phyloP scores from a whole-genome alignment of 37 sponge, comb jelly and placozoan species.

The Chondrosia reniformis region DNA sequence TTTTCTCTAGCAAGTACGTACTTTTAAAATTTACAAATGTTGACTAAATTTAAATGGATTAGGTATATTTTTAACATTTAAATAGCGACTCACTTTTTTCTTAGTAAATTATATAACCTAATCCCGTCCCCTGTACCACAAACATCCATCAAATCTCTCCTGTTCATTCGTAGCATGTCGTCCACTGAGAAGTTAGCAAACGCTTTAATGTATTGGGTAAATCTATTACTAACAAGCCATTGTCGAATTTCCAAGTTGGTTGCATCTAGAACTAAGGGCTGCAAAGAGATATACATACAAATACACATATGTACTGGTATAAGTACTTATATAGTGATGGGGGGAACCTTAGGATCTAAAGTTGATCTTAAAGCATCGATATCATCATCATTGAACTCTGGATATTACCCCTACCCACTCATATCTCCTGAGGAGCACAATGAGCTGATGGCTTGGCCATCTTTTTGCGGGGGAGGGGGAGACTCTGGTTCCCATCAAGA shows the following conservation, averaged over 20 bases:
- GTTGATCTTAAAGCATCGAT: too few relatives aligned
- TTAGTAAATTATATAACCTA: conserved; percentile 46
- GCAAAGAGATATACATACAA: conserved; percentile 2
- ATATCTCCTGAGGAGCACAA: too few relatives aligned
- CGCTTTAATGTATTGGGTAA: conserved; percentile 28
- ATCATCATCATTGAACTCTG: too few relatives aligned
- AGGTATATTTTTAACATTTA: too few relatives aligned
- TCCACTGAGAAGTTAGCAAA: conserved; percentile 58
- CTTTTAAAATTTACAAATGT: too few relatives aligned
- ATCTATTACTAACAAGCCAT: conserved; percentile 50
- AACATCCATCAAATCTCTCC: conserved; percentile 56
- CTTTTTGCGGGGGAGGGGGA: too few relatives aligned
- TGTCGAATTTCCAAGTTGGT: conserved; percentile 27
- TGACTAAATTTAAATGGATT: too few relatives aligned
- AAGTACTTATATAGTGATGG: not conserved
- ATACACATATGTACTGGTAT: not conserved
- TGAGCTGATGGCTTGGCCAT: too few relatives aligned
- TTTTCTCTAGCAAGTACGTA: too few relatives aligned
- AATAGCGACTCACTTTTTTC: conserved; percentile 9
- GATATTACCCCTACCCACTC: too few relatives aligned
- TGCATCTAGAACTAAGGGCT: not conserved
- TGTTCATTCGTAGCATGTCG: conserved; percentile 50
- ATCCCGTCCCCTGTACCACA: conserved; percentile 73
- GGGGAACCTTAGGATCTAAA: too few relatives aligned
- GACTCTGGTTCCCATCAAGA: too few relatives aligned